Conservation (phyloP, 2,888 invertebrate species). For the Masnerella sp. region DNA sequence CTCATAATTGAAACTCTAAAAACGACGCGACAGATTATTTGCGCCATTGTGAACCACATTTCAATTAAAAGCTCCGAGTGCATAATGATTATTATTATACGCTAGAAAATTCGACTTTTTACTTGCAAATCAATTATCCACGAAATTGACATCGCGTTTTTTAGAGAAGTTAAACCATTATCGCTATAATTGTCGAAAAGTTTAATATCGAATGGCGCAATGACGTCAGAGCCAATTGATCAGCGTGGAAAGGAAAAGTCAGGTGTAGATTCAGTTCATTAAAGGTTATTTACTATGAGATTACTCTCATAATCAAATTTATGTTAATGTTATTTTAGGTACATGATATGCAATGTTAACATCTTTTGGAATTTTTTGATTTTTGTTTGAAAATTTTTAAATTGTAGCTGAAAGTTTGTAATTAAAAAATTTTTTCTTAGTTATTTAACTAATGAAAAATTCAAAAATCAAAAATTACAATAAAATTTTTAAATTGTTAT, state of each 20-base stretch:
- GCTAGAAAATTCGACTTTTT: slow-evolving; percentile 8
- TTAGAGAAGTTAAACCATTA: slow-evolving; percentile 13
- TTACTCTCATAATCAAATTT: slow-evolving; percentile 11
- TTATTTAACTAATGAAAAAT: no score
- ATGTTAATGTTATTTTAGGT: slow-evolving; percentile 13
- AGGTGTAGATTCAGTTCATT: slow-evolving; percentile 19
- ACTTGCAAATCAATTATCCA: slow-evolving; percentile 12
- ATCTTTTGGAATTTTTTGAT: no score
- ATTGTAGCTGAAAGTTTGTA: no score
- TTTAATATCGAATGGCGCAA: background rate
- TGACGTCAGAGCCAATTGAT: slow-evolving; percentile 19
- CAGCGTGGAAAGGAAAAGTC: slow-evolving; percentile 14
- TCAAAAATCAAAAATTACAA: no score
- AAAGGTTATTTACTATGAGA: slow-evolving; percentile 21
- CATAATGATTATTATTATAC: slow-evolving; percentile 18
- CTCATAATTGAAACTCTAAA: no score
- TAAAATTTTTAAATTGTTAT: no score
- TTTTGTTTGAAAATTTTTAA: no score
- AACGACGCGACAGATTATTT: no score
- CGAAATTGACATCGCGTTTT: slow-evolving; percentile 2
- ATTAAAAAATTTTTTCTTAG: no score
- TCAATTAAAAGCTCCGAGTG: slow-evolving; percentile 15
- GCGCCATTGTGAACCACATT: background rate
- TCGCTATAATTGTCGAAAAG: slow-evolving; percentile 14
- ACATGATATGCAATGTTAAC: no score